Percentiles rank a stretch among this genome's conserved stretches.
phyloP scores from a whole-genome alignment of 2,888 invertebrate species.

The Drosophila pseudotakahashii region DNA sequence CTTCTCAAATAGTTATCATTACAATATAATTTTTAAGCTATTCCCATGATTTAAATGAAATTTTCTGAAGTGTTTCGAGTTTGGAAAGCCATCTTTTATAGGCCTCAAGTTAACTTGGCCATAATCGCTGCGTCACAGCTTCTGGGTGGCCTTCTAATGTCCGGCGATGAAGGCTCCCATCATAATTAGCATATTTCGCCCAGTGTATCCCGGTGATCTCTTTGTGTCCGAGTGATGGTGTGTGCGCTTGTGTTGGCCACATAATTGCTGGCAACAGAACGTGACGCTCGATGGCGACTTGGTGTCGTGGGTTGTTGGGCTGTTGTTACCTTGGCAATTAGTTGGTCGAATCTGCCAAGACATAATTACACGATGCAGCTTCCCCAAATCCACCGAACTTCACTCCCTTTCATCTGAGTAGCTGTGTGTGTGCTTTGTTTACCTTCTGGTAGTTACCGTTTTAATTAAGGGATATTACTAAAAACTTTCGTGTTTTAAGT shows the following conservation, averaged over 20 bases:
- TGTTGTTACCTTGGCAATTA: slow-evolving; percentile 32
- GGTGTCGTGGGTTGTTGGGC: slow-evolving; percentile 15
- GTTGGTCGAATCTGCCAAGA: slow-evolving; percentile 28
- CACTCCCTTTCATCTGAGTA: background rate
- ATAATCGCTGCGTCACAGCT: background rate
- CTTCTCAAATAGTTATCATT: no score
- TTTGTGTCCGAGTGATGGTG: slow-evolving; percentile 1
- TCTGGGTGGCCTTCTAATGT: slow-evolving; percentile 8
- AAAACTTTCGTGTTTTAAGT: background rate
- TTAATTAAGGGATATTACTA: background rate
- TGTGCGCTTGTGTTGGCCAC: slow-evolving; percentile 9
- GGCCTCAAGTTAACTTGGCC: background rate
- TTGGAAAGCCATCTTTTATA: no score
- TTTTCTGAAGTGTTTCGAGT: no score
- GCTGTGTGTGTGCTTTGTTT: background rate
- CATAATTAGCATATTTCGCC: slow-evolving; percentile 20
- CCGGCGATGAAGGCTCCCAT: slow-evolving; percentile 6
- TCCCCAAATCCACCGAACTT: background rate
- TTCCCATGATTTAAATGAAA: no score
- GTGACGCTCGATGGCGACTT: slow-evolving; percentile 13
- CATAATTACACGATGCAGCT: slow-evolving; percentile 27
- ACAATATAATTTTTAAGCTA: no score
- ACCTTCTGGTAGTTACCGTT: background rate
- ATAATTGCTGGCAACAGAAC: slow-evolving; percentile 16
- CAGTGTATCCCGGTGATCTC: slow-evolving; percentile 7